These are phyloP conservation scores for Griposia aprilina DNA, from an alignment of 2,888 invertebrate genomes.

Conservation along the genomic window DNA sequence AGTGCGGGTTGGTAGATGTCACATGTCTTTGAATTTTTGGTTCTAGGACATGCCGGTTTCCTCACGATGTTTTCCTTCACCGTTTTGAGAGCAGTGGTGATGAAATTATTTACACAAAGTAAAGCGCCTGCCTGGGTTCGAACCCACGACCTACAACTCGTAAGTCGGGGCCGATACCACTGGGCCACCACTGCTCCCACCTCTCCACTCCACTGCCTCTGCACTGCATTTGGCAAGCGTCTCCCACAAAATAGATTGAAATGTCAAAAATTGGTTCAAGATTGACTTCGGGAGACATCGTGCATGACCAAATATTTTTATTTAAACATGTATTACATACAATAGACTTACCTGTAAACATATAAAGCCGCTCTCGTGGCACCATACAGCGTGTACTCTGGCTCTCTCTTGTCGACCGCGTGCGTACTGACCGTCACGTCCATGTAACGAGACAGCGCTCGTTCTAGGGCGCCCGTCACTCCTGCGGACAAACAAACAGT, in stretches of 20 bases:
- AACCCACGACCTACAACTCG: too few relatives aligned
- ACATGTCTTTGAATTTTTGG: too few relatives aligned
- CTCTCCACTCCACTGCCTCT: too few relatives aligned
- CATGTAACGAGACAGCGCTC: conserved; percentile 94
- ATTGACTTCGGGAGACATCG: not conserved
- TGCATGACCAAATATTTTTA: not conserved
- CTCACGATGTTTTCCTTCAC: too few relatives aligned
- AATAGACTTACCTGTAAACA: conserved; percentile 94
- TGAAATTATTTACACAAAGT: too few relatives aligned
- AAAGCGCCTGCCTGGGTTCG: too few relatives aligned
- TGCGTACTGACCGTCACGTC: conserved; percentile 93
- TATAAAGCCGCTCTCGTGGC: conserved; percentile 94
- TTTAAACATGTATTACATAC: not conserved
- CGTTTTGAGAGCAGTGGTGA: too few relatives aligned
- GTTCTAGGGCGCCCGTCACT: conserved; percentile 93
- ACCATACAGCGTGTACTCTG: conserved; percentile 97
- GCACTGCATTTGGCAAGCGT: not conserved
- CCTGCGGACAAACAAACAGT: conserved; percentile 63
- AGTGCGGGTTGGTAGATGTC: too few relatives aligned
- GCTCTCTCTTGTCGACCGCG: conserved; percentile 96
- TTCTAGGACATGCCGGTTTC: too few relatives aligned
- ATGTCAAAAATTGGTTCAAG: not conserved
- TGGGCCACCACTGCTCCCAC: too few relatives aligned
- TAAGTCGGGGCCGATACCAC: too few relatives aligned
- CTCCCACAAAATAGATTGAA: not conserved